Evolutionary conservation across 2,888 invertebrate genomes (phyloP), one percentile per base, ranked within the genome.

Genomic region (Morpho deidamia): DNA sequence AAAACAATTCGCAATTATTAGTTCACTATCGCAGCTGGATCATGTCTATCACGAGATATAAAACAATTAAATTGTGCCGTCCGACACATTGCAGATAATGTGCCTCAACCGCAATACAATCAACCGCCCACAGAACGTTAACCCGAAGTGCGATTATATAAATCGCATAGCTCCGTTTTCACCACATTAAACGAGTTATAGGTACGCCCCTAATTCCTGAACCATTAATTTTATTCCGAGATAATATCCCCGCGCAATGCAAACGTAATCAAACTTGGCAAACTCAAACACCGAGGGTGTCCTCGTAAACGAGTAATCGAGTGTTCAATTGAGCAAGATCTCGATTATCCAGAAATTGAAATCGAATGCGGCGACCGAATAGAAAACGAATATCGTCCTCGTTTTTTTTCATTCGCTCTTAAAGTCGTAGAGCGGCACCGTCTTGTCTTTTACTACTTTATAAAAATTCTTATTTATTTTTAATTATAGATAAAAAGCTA

Each of bases 301-400:
- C 76, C 74, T 72, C 77, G 80, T 84, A 83, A 85, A 82, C 84
- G 84, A 83, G 82, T 84, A 81, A 83, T 85, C 83, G 84, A 82
- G 78, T 84, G 81, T 83, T 86, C 87, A 85, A 86, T 87, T 87
- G 87, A 86, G 82, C 82, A 85, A 83, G 82, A 81, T 83, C 83
- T 83, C 81, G 82, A 85, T 85, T 85, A 85, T 86, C 74, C 78
- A 78, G 81, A 79, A 81, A 85, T 84, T 81, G 81, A 80, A 86
- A 83, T 81, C 78, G 81, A 81, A 82, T 74, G 80, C 77, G 78
- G 74, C 75, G 68, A 69, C 70, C 62, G 78, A 78, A 84, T 81
- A 72, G 83, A 78, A 79, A 83, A 78, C 71, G 80, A 76, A 72
- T 78, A 74, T 74, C 70, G 64, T 69, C 66, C 67, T 54, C 52